Evolutionary conservation across 2,888 invertebrate species (phyloP).

Genomic region (Erebia ligea): DNA sequence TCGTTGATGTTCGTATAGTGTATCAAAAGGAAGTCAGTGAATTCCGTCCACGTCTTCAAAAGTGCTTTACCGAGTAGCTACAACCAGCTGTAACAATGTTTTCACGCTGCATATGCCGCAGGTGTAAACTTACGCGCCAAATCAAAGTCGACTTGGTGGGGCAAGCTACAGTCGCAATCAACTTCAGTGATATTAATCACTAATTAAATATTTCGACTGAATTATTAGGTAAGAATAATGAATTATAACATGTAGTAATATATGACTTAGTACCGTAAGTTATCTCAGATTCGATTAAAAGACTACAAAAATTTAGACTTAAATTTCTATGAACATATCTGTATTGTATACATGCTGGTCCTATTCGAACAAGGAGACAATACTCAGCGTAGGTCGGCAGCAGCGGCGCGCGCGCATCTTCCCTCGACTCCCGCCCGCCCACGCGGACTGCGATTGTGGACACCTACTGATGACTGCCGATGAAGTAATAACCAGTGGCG

Average conservation of each 20-base stretch:
- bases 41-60: constrained; percentile 80
- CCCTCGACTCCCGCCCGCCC: constrained; percentile 1
- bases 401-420: constrained; percentile 20
- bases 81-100: constrained; percentile 55
- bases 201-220: constrained; percentile 77
- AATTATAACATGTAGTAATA: constrained; percentile 64
- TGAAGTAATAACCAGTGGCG: background rate
- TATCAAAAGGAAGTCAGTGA: constrained; percentile 53
- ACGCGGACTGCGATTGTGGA: constrained; percentile 24
- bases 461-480: background rate
- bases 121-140: constrained; percentile 40
- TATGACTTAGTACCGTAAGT: constrained; percentile 75
- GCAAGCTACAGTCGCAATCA: constrained; percentile 61
- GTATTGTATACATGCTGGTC: constrained; percentile 72
- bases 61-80: constrained; percentile 59
- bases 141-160: constrained; percentile 56
- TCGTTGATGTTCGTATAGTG: constrained; percentile 34
- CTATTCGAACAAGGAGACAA: constrained; percentile 75
- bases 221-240: constrained; percentile 69
- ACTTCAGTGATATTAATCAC: constrained; percentile 74
- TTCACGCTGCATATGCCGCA: constrained; percentile 59
- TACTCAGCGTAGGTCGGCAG: constrained; percentile 60
- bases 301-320: constrained; percentile 79
- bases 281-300: constrained; percentile 82
- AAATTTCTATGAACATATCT: constrained; percentile 81